Percentiles rank a stretch among this genome's conserved stretches.
Conservation (phyloP, 1,140 invertebrate species). For the Meteorus sp. region DNA sequence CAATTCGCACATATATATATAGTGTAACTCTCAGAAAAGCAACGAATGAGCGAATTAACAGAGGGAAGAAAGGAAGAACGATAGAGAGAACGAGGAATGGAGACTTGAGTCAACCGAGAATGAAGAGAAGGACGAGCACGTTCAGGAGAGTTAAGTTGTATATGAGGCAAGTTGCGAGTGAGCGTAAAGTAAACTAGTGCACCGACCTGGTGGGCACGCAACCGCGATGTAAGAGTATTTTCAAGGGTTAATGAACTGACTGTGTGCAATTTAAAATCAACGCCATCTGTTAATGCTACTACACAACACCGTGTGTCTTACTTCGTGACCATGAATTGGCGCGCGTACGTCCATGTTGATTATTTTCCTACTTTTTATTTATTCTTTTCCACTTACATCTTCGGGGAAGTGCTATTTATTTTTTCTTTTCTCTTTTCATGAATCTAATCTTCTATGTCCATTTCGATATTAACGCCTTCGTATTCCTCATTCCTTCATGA, state of each 20-base stretch:
- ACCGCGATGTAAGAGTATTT: constrained; percentile 55
- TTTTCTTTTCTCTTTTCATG: neutral
- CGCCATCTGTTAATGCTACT: constrained; percentile 39
- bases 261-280: constrained; percentile 2
- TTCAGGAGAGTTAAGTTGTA: too few relatives aligned
- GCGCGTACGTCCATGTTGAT: neutral
- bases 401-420: neutral
- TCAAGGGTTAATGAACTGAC: constrained; percentile 54
- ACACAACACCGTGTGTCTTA: constrained; percentile 42
- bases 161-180: constrained; percentile 31
- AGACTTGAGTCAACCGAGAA: constrained; percentile 15
- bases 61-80: constrained; percentile 12
- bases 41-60: constrained; percentile 1
- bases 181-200: constrained; percentile 55
- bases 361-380: too few relatives aligned
- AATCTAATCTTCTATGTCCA: too few relatives aligned
- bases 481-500: too few relatives aligned
- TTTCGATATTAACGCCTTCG: too few relatives aligned
- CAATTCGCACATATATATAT: neutral
- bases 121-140: neutral
- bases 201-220: constrained; percentile 48
- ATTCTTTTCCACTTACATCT: neutral
- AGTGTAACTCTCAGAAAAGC: too few relatives aligned
- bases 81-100: constrained; percentile 29
- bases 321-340: constrained; percentile 34